Percentiles rank a stretch among this genome's conserved stretches.
Conservation (phyloP, 2,797 vertebrate species). For the Coendou prehensilis region DNA sequence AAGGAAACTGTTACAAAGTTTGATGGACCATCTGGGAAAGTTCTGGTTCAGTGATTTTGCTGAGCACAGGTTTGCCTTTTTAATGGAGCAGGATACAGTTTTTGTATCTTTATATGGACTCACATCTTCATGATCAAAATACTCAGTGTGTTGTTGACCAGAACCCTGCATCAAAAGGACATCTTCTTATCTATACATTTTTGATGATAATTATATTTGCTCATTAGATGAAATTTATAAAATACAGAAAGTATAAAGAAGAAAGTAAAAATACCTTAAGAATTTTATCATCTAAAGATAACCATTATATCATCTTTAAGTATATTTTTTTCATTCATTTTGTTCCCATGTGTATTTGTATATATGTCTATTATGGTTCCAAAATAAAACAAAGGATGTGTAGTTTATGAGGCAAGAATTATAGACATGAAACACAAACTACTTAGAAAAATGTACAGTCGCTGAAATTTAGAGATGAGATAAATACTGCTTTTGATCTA, state of each 20-base stretch:
- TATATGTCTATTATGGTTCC: neutral
- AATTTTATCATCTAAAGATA: neutral
- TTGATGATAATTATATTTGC: constrained; percentile 2
- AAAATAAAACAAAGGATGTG: constrained; percentile 21
- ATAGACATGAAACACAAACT: neutral
- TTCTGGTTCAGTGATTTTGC: neutral
- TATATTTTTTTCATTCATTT: constrained; percentile 27
- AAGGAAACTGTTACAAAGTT: neutral
- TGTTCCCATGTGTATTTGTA: neutral
- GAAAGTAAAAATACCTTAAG: constrained; percentile 50
- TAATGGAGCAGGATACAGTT: neutral
- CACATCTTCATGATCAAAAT: neutral
- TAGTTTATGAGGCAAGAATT: neutral
- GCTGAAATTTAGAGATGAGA: neutral
- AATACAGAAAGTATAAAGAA: neutral
- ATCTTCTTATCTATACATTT: neutral
- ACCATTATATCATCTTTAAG: neutral
- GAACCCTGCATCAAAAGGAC: neutral
- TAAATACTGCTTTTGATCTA: neutral
- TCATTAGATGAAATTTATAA: constrained; percentile 55
- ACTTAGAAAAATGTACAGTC: neutral
- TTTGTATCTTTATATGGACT: neutral
- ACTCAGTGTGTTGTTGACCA: neutral
- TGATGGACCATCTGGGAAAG: neutral
- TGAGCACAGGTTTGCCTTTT: neutral